These are phyloP conservation scores for Nebria ingens DNA, from an alignment of 1,140 invertebrate genomes.

Conservation along the genomic window DNA sequence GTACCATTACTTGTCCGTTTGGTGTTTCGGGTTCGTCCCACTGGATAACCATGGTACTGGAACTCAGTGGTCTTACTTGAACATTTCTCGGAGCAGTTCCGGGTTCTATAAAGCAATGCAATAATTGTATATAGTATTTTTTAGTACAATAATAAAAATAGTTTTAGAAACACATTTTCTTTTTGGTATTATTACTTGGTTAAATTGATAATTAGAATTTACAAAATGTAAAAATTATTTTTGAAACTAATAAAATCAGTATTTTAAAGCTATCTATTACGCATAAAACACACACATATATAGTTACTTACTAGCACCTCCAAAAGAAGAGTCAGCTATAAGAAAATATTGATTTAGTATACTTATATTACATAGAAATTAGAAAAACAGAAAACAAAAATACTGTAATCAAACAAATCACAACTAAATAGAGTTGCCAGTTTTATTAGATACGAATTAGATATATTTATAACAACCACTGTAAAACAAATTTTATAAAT, in stretches of 20 bases:
- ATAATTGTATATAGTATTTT: too few species aligned
- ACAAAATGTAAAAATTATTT: too few species aligned
- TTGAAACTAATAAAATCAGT: too few species aligned
- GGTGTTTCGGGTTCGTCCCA: constrained; percentile 96
- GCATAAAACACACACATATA: constrained; percentile 3
- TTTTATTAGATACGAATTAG: too few species aligned
- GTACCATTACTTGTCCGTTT: constrained; percentile 92
- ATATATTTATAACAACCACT: too few species aligned
- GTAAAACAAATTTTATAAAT: too few species aligned
- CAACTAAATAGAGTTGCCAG: background rate
- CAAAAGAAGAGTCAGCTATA: constrained; percentile 69
- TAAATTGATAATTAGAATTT: too few species aligned
- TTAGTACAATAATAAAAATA: too few species aligned
- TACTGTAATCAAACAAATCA: background rate
- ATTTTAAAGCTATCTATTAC: too few species aligned
- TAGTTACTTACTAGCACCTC: constrained; percentile 74
- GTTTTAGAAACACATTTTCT: too few species aligned
- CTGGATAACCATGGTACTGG: constrained; percentile 89
- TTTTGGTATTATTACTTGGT: too few species aligned
- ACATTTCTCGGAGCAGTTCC: constrained; percentile 90
- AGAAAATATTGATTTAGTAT: background rate
- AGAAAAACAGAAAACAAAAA: constrained; percentile 35
- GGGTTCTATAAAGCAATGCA: constrained; percentile 66
- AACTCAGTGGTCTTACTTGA: constrained; percentile 82
- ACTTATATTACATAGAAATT: constrained; percentile 25